These are phyloP conservation scores for Stenopsyche tienmushanensis DNA, from an alignment of 1,140 invertebrate species.

Conservation along the genomic window DNA sequence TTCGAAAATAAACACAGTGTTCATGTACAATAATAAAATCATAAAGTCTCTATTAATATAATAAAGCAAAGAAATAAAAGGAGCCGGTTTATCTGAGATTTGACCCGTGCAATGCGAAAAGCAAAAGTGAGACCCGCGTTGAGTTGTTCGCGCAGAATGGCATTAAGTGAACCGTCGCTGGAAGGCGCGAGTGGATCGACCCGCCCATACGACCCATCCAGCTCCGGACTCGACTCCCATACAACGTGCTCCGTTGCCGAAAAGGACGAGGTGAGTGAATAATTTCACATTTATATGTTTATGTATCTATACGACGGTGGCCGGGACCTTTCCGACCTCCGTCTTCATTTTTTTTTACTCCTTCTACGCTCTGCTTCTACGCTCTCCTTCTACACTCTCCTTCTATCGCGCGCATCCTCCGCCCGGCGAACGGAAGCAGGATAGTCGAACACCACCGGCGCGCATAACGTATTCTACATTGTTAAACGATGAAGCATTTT, in stretches of 20 bases:
- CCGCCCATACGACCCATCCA: background rate
- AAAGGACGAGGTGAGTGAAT: conserved; percentile 33
- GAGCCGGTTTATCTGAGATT: no score
- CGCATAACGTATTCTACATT: no score
- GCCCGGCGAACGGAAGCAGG: background rate
- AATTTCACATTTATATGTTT: conserved; percentile 37
- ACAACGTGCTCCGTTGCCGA: conserved; percentile 4
- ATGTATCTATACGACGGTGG: conserved; percentile 15
- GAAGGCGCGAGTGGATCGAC: conserved; percentile 1
- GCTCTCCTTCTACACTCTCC: background rate
- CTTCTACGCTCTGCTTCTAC: no score
- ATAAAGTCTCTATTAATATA: no score
- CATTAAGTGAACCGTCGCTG: conserved; percentile 8
- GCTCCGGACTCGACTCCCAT: background rate
- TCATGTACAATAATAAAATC: no score
- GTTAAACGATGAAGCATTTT: no score
- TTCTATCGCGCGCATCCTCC: background rate
- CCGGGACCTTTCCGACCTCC: no score
- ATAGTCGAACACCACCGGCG: no score
- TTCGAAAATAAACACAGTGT: no score
- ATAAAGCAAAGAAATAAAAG: no score
- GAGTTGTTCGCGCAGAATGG: conserved; percentile 15
- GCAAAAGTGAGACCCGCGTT: background rate
- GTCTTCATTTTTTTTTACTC: no score
- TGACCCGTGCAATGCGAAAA: no score